phyloP scores from a whole-genome alignment of 2,888 invertebrate genomes.

The Ferdinandea cuprea region DNA sequence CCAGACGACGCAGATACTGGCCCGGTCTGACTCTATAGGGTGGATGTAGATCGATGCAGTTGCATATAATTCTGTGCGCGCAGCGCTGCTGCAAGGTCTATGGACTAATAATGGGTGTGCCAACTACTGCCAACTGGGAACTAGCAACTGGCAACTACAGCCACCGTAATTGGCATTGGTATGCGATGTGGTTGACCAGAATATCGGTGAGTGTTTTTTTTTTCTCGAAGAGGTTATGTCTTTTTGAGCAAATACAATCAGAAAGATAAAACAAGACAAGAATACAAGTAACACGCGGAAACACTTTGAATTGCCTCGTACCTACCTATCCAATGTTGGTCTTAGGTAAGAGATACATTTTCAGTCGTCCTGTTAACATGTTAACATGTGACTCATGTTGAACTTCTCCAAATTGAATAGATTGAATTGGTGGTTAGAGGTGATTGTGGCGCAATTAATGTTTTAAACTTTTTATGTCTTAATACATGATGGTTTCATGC shows the following conservation, averaged over 20 bases:
- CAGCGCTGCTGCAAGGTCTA: constrained; percentile 67
- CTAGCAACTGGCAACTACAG: constrained; percentile 43
- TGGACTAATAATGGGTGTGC: constrained; percentile 62
- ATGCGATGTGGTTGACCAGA: constrained; percentile 62
- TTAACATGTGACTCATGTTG: no score
- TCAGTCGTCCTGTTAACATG: no score
- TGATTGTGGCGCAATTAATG: no score
- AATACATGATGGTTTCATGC: no score
- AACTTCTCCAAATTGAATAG: no score
- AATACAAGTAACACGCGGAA: constrained; percentile 47
- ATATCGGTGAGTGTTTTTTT: constrained; percentile 52
- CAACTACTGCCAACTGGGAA: constrained; percentile 30
- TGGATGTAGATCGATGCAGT: constrained; percentile 34
- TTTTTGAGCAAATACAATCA: background rate
- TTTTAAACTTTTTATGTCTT: no score
- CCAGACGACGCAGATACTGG: constrained; percentile 2
- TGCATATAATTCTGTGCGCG: constrained; percentile 9
- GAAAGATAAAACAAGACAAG: background rate
- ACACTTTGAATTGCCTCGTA: background rate
- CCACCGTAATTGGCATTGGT: constrained; percentile 60
- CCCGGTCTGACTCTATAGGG: constrained; percentile 23
- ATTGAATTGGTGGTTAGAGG: no score
- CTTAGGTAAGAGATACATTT: no score
- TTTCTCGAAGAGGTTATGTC: background rate
- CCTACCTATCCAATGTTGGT: background rate